Base-by-base conservation (phyloP, 92 coral and sea anemone genomes). In the Zoanthus sansibaricus region DNA sequence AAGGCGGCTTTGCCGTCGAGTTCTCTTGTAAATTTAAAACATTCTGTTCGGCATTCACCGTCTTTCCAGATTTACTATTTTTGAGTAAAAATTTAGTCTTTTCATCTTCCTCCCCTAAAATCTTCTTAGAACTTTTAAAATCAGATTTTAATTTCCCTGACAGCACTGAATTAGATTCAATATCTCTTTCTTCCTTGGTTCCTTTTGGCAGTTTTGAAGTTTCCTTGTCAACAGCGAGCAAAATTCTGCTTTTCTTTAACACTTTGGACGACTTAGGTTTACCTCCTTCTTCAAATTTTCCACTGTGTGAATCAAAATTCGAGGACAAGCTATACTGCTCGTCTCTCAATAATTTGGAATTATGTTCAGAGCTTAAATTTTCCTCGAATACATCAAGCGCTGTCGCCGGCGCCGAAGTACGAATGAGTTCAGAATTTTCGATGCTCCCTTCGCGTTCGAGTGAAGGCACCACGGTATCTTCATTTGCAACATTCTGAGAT, bases 311-410 rank as follows among this genome's bases (percentile, higher is more conserved):
- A 47, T 58, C 82, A 54, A 31, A 31, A 77, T 78, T 33, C 9
- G 74, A 79, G 72, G 64, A 46, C 73, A 79, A 45, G 10, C 71
- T 47, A 15, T 80, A 68, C 21, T 80, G 75, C 33, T 80, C 25
- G n/a, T 52, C 51, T 1, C 12, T 67, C 9, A 54, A 18, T 31
- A 54, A 52, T 4, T 9, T 16, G 44, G 67, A 58, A 18, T 72
- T 18, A 5, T 76, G 7, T 51, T 80, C 85, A 20, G 85, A 66
- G 46, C 62, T 47, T 16, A 80, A 67, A 67, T 49, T 66, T 66
- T 80, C 85, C 85, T 80, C 75, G 74, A 61, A 66, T 46, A 42
- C 85, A 14, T 80, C 85, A 51, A 80, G 70, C 30, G 85, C 85
- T 37, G 85, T 80, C 13, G 85, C 85, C 12, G 85, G 85, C 25